Evolutionary conservation across 2,888 invertebrate species (phyloP).

Genomic region (Rhingia rostrata): DNA sequence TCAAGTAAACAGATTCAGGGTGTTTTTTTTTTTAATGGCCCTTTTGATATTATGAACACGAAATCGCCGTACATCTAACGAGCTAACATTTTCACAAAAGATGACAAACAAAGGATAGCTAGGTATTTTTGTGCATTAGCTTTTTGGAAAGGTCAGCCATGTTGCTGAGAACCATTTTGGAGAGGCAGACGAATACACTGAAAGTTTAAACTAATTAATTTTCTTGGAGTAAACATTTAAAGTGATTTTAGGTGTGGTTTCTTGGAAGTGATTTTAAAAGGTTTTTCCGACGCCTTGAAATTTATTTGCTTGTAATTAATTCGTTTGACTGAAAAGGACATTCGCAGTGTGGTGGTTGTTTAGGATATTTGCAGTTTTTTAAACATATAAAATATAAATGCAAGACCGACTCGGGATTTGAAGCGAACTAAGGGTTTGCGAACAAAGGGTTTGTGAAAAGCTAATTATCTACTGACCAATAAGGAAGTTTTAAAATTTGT

Average conservation of each 20-base stretch:
- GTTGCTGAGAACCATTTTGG: constrained; percentile 9
- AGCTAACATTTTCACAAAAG: constrained; percentile 34
- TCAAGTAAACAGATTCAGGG: constrained; percentile 59
- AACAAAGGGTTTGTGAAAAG: too few species aligned
- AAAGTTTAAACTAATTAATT: constrained; percentile 61
- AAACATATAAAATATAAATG: too few species aligned
- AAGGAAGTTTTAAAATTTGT: too few species aligned
- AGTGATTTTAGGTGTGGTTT: constrained; percentile 7
- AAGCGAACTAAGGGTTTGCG: too few species aligned
- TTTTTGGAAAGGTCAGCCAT: constrained; percentile 23
- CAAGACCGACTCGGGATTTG: too few species aligned
- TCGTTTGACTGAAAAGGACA: neutral
- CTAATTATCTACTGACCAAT: too few species aligned
- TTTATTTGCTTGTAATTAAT: constrained; percentile 28
- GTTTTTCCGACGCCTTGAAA: neutral
- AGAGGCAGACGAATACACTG: constrained; percentile 27
- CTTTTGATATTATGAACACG: constrained; percentile 42
- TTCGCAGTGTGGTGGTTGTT: too few species aligned
- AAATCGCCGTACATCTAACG: constrained; percentile 39
- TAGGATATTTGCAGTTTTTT: too few species aligned
- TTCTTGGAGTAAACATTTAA: constrained; percentile 26
- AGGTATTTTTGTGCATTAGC: constrained; percentile 17
- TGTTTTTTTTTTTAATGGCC: constrained; percentile 48
- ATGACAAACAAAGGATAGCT: constrained; percentile 60
- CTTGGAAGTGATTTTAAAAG: constrained; percentile 8